A percentile compares a stretch with the other conserved stretches of the same genome.
Conservation (phyloP, 2,797 vertebrate genomes). For the Ataeniobius toweri region DNA sequence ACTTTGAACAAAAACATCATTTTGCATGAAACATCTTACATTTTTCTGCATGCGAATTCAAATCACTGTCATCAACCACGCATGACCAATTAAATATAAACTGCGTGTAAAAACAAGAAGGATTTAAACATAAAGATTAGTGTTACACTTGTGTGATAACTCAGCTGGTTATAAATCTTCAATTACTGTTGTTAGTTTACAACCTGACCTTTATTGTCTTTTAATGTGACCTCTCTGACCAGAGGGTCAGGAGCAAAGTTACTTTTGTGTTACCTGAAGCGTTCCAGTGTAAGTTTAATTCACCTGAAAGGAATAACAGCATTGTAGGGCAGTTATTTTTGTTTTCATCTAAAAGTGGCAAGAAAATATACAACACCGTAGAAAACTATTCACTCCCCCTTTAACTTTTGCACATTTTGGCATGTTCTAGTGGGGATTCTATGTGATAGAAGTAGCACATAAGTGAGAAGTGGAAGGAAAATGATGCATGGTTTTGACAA, state of each 20-base stretch:
- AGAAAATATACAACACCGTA: no score
- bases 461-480: no score
- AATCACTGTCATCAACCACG: constrained; percentile 21
- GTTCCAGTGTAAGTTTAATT: no score
- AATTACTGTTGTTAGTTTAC: not conserved
- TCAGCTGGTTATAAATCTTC: not conserved
- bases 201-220: not conserved
- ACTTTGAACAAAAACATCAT: constrained; percentile 11
- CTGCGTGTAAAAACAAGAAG: not conserved
- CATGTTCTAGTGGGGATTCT: no score
- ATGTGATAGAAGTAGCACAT: no score
- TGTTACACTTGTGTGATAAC: no score
- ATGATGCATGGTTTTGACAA: no score
- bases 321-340: no score
- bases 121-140: not conserved
- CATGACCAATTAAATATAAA: constrained; percentile 27
- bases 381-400: no score
- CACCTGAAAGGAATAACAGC: no score
- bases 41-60: constrained; percentile 52
- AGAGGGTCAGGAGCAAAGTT: not conserved
- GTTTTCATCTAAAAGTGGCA: no score
- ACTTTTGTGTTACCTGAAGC: not conserved
- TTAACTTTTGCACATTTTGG: no score
- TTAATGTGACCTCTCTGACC: not conserved
- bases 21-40: constrained; percentile 52